Evolutionary conservation across 2,113 vertebrate species (phyloP), one percentile per base, ranked within the genome.

Genomic region (Neolamprologus toae): DNA sequence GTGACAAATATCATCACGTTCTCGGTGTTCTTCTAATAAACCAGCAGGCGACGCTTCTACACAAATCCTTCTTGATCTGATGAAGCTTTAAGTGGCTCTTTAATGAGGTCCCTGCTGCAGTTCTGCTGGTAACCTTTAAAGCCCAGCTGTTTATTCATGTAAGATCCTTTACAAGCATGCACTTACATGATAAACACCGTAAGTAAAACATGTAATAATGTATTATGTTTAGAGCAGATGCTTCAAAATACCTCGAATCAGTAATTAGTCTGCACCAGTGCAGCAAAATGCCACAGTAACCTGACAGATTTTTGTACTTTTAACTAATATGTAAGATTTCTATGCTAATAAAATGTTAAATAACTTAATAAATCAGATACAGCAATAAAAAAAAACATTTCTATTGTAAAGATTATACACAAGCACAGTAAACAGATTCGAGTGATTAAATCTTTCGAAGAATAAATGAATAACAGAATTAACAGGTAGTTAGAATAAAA

Each of bases 1-100:
- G 19, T 86, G 80, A 92, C 89, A 87, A 93, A 95, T 94, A 87
- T 85, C 88, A 92, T 87, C 88, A 85, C n/a, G 12, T 57, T 88
- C 81, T 82, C 66, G 1, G 14, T 28, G 16, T 76, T 76, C 81
- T 33, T 85, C 68, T 23, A 76, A 80, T 28, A 81, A 53, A 81
- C 17, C 86, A 26, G 82, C 82, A 37, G 90, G 55, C 42, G 6
- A 33, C 12, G 14, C 59, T 19, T 53, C 45, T 14, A 4, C 28
- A 31, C 7, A 33, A 73, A 92, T 83, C 86, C 47, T 35, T 17
- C 54, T 78, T 80, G 45, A 89, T 57, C 68, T 82, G 82, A 59
- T 81, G 81, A 79, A 81, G 86, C 85, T 54, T 89, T 73, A 90
- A 89, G 81, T 84, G 71, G 59, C 35, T 51, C 26, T 78, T 78